phyloP scores from a whole-genome alignment of 2,113 vertebrate genomes.

The Anser brachyrhynchus region DNA sequence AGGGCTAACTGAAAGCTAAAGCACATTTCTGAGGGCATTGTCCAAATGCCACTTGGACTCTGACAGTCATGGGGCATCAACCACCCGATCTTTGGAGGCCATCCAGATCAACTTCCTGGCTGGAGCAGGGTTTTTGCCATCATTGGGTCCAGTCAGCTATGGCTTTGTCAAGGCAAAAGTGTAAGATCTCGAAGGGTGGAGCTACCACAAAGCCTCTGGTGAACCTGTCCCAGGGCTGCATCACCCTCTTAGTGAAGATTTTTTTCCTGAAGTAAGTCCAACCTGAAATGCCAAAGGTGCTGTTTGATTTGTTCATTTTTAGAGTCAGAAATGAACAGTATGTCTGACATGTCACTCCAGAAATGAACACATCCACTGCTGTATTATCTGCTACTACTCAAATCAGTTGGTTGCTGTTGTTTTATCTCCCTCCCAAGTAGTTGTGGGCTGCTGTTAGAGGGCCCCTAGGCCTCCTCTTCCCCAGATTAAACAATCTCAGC shows the following conservation, averaged over 20 bases:
- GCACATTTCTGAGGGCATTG: too few relatives aligned
- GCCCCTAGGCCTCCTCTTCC: neutral
- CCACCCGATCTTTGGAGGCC: neutral
- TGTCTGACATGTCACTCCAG: too few relatives aligned
- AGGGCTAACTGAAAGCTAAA: too few relatives aligned
- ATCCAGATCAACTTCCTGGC: slow-evolving; percentile 37
- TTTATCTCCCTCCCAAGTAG: neutral
- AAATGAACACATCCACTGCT: too few relatives aligned
- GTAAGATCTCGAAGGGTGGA: slow-evolving; percentile 21
- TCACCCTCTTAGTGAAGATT: neutral
- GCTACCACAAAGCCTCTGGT: neutral
- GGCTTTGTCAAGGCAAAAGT: slow-evolving; percentile 38
- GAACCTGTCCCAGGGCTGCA: neutral
- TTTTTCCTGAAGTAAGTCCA: neutral
- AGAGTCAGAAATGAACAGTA: too few relatives aligned
- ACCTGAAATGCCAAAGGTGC: neutral
- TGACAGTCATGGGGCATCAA: too few relatives aligned
- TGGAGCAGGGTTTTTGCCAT: neutral
- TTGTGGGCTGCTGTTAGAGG: neutral
- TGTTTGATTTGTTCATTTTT: neutral
- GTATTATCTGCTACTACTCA: neutral
- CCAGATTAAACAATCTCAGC: neutral
- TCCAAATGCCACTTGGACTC: too few relatives aligned
- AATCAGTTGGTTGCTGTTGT: neutral
- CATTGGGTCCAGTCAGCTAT: slow-evolving; percentile 13